Conservation (phyloP, 92 coral and sea anemone species). For the Palythoa heliodiscus region DNA sequence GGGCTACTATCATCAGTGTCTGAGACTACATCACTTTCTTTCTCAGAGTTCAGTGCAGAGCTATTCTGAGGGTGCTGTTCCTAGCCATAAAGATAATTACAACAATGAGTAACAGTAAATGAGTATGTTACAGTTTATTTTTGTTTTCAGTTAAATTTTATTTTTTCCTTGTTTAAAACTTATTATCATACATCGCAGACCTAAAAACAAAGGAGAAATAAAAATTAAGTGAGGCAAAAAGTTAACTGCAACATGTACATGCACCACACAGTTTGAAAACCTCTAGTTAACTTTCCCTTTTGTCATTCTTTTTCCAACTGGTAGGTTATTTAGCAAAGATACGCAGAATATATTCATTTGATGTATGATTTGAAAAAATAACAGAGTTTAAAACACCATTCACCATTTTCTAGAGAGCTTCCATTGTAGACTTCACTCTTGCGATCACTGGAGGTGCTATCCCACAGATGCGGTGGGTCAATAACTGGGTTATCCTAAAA, state of each 20-base stretch:
- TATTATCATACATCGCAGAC: conserved; percentile 42
- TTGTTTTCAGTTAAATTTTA: neutral
- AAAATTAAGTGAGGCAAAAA: conserved; percentile 15
- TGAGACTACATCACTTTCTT: conserved; percentile 2
- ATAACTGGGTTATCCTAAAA: neutral
- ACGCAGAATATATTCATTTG: conserved; percentile 38
- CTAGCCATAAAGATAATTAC: neutral
- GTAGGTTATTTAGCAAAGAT: conserved; percentile 27
- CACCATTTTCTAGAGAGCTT: conserved; percentile 44
- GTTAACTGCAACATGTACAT: conserved; percentile 36
- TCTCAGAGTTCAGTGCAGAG: neutral
- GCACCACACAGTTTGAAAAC: conserved; percentile 33
- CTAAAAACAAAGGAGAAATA: conserved; percentile 26
- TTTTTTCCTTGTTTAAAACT: conserved; percentile 14
- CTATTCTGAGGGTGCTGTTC: neutral
- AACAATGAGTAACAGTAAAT: conserved; percentile 15
- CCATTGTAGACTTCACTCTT: conserved; percentile 37
- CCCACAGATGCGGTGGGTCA: conserved; percentile 40
- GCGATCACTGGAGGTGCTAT: conserved; percentile 39
- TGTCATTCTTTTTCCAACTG: conserved; percentile 21
- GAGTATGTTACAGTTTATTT: conserved; percentile 6
- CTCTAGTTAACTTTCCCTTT: conserved; percentile 35
- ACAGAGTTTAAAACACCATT: conserved; percentile 42
- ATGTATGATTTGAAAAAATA: conserved; percentile 42
- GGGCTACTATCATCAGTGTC: neutral